Base-by-base conservation (phyloP, 2,113 vertebrate genomes). In the Xiphophorus couchianus region DNA sequence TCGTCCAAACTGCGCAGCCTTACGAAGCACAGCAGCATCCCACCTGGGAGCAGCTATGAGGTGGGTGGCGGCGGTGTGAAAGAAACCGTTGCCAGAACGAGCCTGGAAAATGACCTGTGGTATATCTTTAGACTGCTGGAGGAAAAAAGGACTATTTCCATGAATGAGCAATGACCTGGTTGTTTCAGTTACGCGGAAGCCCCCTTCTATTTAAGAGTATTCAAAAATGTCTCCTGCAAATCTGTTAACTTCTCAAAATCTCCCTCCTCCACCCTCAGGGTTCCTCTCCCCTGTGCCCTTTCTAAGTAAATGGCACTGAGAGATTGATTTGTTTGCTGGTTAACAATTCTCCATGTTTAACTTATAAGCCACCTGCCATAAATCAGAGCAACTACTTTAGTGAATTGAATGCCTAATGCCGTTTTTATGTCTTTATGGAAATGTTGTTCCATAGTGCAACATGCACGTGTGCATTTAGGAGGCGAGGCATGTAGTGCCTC, bases 101-200 rank as follows among this genome's bases (percentile, higher is more conserved):
- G 82, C 88, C 83, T 89, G 72, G 85, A 77, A 92, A 93, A 94
- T 89, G 89, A 95, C 90, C 90, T 90, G 81, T 71, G 82, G 82
- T 80, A 77, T 94, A 94, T 94, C 92, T 95, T 94, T 93, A 95
- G 94, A 93, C 71, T 19, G 58, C 81, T 78, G 58, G 76, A 77
- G 82, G 90, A 89, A 92, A 70, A 30, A 37, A 66, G 10, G 22
- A 71, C 84, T 76, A 80, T 93, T 93, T 92, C 76, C 79, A 91
- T 89, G 86, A 91, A 93, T 94, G 91, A 91, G 72, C 74, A 92
- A 93, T 90, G 90, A 93, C 84, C 11, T 37, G 62, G 81, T 86
- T 39, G 25, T 81, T 84, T 90, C 81, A 66, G 72, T 68, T 28
- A 0, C 28, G 28, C 11, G 25, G 61, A 76, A 31, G 17, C 33